phyloP scores from a whole-genome alignment of 2,113 vertebrate species.

The Phainopepla nitens region DNA sequence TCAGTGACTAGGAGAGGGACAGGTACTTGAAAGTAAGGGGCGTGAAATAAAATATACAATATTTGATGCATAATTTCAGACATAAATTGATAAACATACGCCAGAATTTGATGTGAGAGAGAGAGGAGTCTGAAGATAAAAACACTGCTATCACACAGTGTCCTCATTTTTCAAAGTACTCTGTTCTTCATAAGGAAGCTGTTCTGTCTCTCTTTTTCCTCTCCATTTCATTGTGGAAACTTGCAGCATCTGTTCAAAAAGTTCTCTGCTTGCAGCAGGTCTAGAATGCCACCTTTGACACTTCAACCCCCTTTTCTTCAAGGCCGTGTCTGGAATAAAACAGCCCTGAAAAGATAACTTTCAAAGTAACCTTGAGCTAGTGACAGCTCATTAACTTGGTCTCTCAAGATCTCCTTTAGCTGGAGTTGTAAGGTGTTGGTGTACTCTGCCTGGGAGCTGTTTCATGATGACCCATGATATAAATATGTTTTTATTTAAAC shows the following conservation, averaged over 20 bases:
- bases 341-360: background rate
- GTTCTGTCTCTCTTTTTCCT: background rate
- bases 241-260: background rate
- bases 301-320: background rate
- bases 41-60: background rate
- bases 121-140: background rate
- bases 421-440: background rate
- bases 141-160: background rate
- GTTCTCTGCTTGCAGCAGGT: background rate
- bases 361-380: background rate
- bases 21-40: background rate
- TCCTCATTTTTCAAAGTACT: background rate
- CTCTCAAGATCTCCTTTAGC: background rate
- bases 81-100: background rate
- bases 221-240: background rate
- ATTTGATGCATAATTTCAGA: background rate
- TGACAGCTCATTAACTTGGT: background rate
- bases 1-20: background rate
- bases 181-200: background rate
- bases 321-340: background rate
- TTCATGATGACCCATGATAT: background rate
- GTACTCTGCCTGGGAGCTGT: background rate
- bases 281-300: background rate
- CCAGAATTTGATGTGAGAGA: background rate
- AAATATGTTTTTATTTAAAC: background rate